phyloP scores from a whole-genome alignment of 2,888 invertebrate genomes.

The Sesia apiformis region DNA sequence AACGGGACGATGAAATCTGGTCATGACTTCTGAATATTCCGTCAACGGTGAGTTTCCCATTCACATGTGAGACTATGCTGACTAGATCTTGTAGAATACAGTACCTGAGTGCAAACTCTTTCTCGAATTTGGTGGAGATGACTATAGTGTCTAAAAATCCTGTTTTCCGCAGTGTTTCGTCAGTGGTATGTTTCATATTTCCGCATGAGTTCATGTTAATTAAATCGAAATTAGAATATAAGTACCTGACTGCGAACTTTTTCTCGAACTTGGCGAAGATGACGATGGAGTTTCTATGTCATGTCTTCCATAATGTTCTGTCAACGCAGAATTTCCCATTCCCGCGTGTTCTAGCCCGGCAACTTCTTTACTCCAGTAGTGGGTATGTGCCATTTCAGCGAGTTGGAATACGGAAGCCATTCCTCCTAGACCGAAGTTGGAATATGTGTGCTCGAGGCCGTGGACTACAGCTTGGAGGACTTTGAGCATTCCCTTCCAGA shows the following conservation, averaged over 20 bases:
- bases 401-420: conserved; percentile 98
- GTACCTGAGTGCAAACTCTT: conserved; percentile 77
- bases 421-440: conserved; percentile 95
- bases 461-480: conserved; percentile 91
- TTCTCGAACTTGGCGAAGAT: conserved; percentile 75
- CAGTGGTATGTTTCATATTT: no score
- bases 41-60: no score
- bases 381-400: conserved; percentile 98
- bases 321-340: conserved; percentile 51
- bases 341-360: conserved; percentile 73
- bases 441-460: conserved; percentile 93
- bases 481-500: conserved; percentile 98
- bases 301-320: conserved; percentile 40
- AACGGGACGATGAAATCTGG: conserved; percentile 40
- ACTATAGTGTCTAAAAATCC: conserved; percentile 43
- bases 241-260: conserved; percentile 75
- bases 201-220: no score
- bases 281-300: conserved; percentile 44
- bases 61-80: no score
- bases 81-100: no score
- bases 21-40: conserved; percentile 39
- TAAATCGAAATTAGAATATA: no score
- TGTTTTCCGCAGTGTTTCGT: conserved; percentile 32
- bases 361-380: conserved; percentile 95
- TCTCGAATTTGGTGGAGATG: conserved; percentile 73